A percentile compares a stretch with the other conserved stretches of the same genome.
Evolutionary conservation across 2,888 invertebrate genomes (phyloP).

Genomic region (Dexiosoma caninum): DNA sequence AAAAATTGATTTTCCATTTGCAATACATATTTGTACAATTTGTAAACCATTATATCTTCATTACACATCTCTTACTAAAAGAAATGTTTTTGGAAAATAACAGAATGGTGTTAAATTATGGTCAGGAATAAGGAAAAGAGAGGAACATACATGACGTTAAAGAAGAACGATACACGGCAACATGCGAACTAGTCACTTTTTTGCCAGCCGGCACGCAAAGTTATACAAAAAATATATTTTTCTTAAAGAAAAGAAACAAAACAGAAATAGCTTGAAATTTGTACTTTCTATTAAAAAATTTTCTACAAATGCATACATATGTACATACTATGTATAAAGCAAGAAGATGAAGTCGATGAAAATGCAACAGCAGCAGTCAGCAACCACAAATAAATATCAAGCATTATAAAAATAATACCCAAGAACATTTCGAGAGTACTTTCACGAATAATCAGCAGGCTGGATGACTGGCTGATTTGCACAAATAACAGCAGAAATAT

Average conservation of each 20-base stretch:
- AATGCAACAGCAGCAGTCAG: conserved; percentile 48
- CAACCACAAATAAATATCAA: conserved; percentile 45
- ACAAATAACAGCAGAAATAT: conserved; percentile 32
- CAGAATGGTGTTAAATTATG: conserved; percentile 15
- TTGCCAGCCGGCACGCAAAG: conserved; percentile 47
- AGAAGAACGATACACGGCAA: conserved; percentile 11
- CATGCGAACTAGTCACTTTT: conserved; percentile 33
- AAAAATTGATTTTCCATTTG: background rate
- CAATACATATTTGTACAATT: background rate
- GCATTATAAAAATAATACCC: conserved; percentile 58
- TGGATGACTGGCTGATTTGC: conserved; percentile 20
- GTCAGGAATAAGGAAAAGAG: background rate
- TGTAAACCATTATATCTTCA: background rate
- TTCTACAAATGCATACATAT: background rate
- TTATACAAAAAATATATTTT: conserved; percentile 27
- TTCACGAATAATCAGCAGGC: conserved; percentile 56
- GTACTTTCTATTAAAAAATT: conserved; percentile 34
- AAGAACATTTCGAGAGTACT: conserved; percentile 55
- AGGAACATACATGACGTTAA: conserved; percentile 44
- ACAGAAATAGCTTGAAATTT: conserved; percentile 43
- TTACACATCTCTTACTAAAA: too few species aligned
- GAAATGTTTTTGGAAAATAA: too few species aligned
- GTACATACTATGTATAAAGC: background rate
- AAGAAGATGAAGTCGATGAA: conserved; percentile 37
- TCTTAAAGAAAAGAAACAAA: conserved; percentile 41